Conservation (phyloP, 2,888 invertebrate genomes). For the Drosophila borborema region DNA sequence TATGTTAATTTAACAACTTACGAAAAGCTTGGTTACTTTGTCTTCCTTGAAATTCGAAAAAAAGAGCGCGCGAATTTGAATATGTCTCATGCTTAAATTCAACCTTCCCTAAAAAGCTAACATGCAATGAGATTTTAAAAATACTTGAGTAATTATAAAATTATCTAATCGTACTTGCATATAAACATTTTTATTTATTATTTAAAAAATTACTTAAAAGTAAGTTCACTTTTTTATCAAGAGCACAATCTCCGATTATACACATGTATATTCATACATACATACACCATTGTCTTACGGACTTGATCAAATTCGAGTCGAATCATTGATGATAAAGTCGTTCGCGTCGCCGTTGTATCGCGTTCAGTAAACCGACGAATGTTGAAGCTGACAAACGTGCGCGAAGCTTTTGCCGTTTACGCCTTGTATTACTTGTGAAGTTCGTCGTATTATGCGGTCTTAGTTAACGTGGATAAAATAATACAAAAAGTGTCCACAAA, state of each 20-base stretch:
- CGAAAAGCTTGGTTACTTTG: not conserved
- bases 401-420: conserved; percentile 46
- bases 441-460: conserved; percentile 16
- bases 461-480: conserved; percentile 9
- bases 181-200: not conserved
- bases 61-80: not conserved
- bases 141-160: not conserved
- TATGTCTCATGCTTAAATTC: not conserved
- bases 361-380: conserved; percentile 78
- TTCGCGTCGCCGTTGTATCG: conserved; percentile 47
- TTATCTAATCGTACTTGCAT: conserved; percentile 5
- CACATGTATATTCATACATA: conserved; percentile 2
- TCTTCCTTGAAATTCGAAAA: not conserved
- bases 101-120: not conserved
- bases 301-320: conserved; percentile 27
- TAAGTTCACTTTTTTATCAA: conserved; percentile 14
- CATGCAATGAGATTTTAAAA: not conserved
- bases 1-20: not conserved
- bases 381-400: conserved; percentile 77
- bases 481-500: conserved; percentile 6
- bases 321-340: conserved; percentile 47
- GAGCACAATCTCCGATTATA: conserved; percentile 12
- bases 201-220: not conserved
- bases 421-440: conserved; percentile 16
- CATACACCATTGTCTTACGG: conserved; percentile 19